A percentile compares a stretch with the other conserved stretches of the same genome.
Conservation (phyloP, 2,797 vertebrate genomes). For the Tapera naevia region DNA sequence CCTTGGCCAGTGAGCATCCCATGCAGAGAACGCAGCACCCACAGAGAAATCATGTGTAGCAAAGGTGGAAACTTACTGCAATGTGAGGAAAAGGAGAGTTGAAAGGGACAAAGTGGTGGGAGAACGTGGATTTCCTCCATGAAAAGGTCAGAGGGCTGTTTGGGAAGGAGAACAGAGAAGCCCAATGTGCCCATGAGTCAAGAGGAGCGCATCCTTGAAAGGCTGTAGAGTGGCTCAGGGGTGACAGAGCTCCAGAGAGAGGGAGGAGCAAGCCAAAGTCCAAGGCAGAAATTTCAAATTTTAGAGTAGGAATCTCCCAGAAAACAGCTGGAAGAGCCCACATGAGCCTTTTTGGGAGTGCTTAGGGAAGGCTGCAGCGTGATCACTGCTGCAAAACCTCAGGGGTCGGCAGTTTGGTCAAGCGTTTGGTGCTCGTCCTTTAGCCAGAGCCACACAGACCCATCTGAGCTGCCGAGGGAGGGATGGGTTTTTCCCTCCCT, state of each 20-base stretch:
- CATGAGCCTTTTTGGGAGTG: neutral
- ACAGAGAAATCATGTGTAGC: neutral
- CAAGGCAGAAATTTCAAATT: neutral
- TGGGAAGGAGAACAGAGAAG: neutral
- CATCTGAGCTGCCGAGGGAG: neutral
- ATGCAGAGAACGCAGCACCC: neutral
- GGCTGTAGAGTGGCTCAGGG: neutral
- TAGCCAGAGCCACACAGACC: neutral
- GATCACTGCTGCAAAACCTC: neutral
- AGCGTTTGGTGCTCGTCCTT: fast-evolving
- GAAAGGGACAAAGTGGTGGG: neutral
- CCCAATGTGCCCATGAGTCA: neutral
- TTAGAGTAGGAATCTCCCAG: neutral
- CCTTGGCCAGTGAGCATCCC: neutral
- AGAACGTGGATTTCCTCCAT: neutral
- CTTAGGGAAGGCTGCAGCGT: neutral
- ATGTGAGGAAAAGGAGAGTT: neutral
- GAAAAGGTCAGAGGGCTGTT: neutral
- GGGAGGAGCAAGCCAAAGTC: neutral
- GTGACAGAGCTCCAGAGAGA: neutral
- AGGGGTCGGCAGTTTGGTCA: neutral
- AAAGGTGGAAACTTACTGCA: neutral
- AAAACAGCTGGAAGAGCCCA: neutral
- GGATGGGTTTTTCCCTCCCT: neutral
- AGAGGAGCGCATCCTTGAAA: neutral